A percentile compares a stretch with the other conserved stretches of the same genome.
Conservation (phyloP, 2,888 invertebrate genomes). For the Lasioglossum morio region DNA sequence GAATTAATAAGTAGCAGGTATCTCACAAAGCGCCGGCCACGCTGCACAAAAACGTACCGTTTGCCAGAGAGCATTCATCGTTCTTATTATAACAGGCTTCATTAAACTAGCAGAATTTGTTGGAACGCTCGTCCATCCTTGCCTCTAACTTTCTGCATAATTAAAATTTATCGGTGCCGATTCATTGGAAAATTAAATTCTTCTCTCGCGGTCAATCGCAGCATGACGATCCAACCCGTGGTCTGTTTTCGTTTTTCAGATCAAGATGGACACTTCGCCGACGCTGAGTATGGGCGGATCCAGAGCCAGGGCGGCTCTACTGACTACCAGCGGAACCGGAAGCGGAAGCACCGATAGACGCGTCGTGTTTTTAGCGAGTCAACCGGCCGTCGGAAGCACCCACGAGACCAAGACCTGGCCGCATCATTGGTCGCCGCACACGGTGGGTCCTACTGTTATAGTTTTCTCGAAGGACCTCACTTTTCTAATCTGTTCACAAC, state of each 20-base stretch:
- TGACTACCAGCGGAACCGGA: slow-evolving; percentile 79
- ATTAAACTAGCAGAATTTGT: slow-evolving; percentile 61
- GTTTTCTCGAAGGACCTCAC: neutral
- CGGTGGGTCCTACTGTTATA: slow-evolving; percentile 74
- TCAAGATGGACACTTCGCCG: slow-evolving; percentile 82
- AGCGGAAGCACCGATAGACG: slow-evolving; percentile 81
- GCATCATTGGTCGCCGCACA: slow-evolving; percentile 83
- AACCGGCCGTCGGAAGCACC: slow-evolving; percentile 70
- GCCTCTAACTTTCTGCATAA: slow-evolving; percentile 13
- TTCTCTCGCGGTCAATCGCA: neutral
- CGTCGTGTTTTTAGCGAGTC: slow-evolving; percentile 82
- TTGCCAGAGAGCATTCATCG: slow-evolving; percentile 47
- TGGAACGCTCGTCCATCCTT: slow-evolving; percentile 21
- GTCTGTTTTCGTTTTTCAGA: slow-evolving; percentile 41
- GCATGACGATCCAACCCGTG: neutral
- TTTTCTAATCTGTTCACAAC: neutral
- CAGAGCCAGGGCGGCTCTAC: slow-evolving; percentile 81
- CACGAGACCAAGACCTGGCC: slow-evolving; percentile 83
- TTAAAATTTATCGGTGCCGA: slow-evolving; percentile 9
- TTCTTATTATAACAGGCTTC: slow-evolving; percentile 47
- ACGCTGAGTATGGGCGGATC: slow-evolving; percentile 81
- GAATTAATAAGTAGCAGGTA: slow-evolving; percentile 63
- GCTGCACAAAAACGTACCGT: slow-evolving; percentile 38
- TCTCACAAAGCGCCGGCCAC: slow-evolving; percentile 6
- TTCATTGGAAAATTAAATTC: neutral